These are phyloP conservation scores for Acrocephalus kingi DNA, from an alignment of 2,113 vertebrate species.

Conservation along the genomic window DNA sequence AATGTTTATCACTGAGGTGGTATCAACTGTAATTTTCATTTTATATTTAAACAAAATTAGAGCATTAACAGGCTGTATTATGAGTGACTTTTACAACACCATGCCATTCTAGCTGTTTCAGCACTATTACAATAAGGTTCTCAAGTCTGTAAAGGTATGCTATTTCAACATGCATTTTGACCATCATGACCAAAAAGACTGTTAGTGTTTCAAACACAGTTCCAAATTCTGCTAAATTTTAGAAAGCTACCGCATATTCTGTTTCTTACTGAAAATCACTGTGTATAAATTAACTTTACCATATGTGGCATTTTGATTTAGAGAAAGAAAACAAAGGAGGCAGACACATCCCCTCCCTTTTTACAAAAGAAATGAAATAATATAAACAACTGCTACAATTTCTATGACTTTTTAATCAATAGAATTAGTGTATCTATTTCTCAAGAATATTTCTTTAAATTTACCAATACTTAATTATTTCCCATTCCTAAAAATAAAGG, in stretches of 20 bases:
- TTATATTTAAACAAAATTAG: background rate
- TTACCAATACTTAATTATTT: conserved; percentile 82
- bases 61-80: background rate
- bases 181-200: background rate
- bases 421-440: conserved; percentile 47
- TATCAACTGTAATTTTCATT: background rate
- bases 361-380: conserved; percentile 22
- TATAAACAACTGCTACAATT: conserved; percentile 38
- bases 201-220: background rate
- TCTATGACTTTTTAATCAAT: conserved; percentile 31
- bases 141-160: background rate
- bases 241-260: background rate
- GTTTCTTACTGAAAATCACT: background rate
- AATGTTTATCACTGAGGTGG: background rate
- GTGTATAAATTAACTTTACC: background rate
- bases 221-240: background rate
- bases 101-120: background rate
- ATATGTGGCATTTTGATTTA: background rate
- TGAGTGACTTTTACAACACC: background rate
- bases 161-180: background rate
- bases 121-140: background rate
- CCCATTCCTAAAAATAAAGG: conserved; percentile 74
- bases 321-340: conserved; percentile 1
- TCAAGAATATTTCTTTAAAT: conserved; percentile 69
- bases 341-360: background rate